Evolutionary conservation across 2,888 invertebrate genomes (phyloP).

Genomic region (Anticlea derivata): DNA sequence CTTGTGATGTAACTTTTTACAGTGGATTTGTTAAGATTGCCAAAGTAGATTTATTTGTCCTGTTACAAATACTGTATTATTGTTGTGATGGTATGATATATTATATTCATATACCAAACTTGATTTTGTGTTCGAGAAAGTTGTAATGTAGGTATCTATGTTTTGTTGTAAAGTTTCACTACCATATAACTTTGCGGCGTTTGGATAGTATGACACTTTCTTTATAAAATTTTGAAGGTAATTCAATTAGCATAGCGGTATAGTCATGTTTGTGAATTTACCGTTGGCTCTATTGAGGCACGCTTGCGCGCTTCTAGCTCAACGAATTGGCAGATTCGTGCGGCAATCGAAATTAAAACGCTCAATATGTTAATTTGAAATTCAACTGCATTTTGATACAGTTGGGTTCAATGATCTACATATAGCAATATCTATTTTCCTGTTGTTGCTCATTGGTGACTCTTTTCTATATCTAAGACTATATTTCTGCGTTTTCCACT

Average conservation of each 20-base stretch:
- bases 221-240: slow-evolving; percentile 40
- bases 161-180: slow-evolving; percentile 8
- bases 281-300: slow-evolving; percentile 42
- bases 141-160: slow-evolving; percentile 22
- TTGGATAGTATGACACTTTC: slow-evolving; percentile 40
- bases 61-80: slow-evolving; percentile 56
- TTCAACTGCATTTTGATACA: slow-evolving; percentile 33
- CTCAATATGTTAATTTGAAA: slow-evolving; percentile 32
- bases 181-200: neutral
- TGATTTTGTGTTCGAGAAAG: slow-evolving; percentile 27
- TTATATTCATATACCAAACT: slow-evolving; percentile 29
- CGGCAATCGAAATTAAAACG: slow-evolving; percentile 47
- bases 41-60: slow-evolving; percentile 55
- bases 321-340: slow-evolving; percentile 46
- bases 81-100: slow-evolving; percentile 43
- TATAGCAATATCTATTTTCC: slow-evolving; percentile 3
- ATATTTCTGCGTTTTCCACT: too few relatives aligned
- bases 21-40: slow-evolving; percentile 53
- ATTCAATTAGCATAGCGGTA: slow-evolving; percentile 63
- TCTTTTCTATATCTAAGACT: too few relatives aligned
- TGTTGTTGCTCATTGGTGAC: too few relatives aligned
- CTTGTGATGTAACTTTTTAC: slow-evolving; percentile 61
- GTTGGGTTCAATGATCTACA: slow-evolving; percentile 30
- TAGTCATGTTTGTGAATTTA: slow-evolving; percentile 52
- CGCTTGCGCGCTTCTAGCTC: slow-evolving; percentile 37